phyloP scores from a whole-genome alignment of 2,888 invertebrate genomes.

The Xestia xanthographa region DNA sequence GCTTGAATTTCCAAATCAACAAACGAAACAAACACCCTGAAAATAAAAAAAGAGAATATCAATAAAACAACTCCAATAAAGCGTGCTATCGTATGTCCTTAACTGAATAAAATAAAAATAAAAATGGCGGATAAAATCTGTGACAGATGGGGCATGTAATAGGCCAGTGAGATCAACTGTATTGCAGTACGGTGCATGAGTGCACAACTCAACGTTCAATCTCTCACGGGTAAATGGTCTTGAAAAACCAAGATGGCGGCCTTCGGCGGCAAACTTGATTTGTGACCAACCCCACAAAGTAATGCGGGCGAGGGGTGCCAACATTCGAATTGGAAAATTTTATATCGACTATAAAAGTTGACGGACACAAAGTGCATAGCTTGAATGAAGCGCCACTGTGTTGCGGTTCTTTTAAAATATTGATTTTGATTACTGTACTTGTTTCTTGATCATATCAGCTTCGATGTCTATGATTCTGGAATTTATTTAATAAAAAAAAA shows the following conservation, averaged over 20 bases:
- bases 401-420: conserved; percentile 27
- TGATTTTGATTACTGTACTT: conserved; percentile 2
- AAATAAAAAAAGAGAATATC: conserved; percentile 19
- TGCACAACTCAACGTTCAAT: conserved; percentile 72
- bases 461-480: not conserved
- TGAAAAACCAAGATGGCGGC: conserved; percentile 80
- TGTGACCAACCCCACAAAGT: conserved; percentile 78
- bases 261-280: conserved; percentile 79
- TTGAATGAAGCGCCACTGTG: conserved; percentile 9
- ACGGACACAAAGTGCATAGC: conserved; percentile 57
- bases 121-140: conserved; percentile 46
- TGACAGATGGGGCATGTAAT: conserved; percentile 63
- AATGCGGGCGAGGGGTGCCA: conserved; percentile 76
- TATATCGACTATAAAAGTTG: conserved; percentile 70
- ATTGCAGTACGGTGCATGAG: conserved; percentile 58
- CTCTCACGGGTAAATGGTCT: conserved; percentile 74
- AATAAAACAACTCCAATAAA: conserved; percentile 7
- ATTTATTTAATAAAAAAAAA: too few relatives aligned
- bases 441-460: not conserved
- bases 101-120: conserved; percentile 37
- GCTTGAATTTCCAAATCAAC: conserved; percentile 2
- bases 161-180: conserved; percentile 57
- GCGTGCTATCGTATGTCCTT: conserved; percentile 8
- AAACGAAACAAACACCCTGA: not conserved
- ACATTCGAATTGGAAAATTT: conserved; percentile 80